Evolutionary conservation across 2,797 vertebrate genomes (phyloP).

Genomic region (Cheirogaleus major): DNA sequence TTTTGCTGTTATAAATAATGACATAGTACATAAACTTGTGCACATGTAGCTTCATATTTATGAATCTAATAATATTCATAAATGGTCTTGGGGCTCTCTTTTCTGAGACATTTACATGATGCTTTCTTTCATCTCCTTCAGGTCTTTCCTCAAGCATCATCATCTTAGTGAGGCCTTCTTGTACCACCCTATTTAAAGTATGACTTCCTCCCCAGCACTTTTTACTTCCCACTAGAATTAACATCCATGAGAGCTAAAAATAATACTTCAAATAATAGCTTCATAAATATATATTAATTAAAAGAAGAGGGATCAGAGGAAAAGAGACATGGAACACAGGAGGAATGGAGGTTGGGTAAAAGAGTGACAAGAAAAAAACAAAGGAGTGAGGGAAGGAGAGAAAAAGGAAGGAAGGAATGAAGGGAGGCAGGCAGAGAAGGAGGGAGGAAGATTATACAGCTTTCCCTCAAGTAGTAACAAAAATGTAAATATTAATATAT

Average conservation of each 20-base stretch:
- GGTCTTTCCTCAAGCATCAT: not conserved
- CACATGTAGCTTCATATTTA: not conserved
- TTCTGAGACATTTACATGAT: not conserved
- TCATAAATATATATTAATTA: not conserved
- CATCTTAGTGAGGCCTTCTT: not conserved
- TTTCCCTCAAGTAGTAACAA: not conserved
- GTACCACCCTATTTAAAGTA: not conserved
- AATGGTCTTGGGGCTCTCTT: not conserved
- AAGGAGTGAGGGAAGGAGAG: not conserved
- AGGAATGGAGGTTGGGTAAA: not conserved
- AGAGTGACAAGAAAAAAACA: not conserved
- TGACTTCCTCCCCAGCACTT: not conserved
- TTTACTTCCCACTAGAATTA: not conserved
- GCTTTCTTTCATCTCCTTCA: not conserved
- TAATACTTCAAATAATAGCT: not conserved
- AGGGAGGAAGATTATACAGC: not conserved
- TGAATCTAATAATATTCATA: not conserved
- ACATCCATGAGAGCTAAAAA: not conserved
- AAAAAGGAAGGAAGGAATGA: too few species aligned
- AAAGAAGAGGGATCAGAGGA: not conserved
- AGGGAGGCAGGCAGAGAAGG: accelerated
- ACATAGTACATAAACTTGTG: not conserved
- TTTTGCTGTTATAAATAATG: not conserved
- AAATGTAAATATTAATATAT: not conserved
- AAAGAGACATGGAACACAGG: not conserved